Percentiles rank a stretch among this genome's conserved stretches.
Conservation (phyloP, 2,113 vertebrate genomes). For the Seriola rivoliana region DNA sequence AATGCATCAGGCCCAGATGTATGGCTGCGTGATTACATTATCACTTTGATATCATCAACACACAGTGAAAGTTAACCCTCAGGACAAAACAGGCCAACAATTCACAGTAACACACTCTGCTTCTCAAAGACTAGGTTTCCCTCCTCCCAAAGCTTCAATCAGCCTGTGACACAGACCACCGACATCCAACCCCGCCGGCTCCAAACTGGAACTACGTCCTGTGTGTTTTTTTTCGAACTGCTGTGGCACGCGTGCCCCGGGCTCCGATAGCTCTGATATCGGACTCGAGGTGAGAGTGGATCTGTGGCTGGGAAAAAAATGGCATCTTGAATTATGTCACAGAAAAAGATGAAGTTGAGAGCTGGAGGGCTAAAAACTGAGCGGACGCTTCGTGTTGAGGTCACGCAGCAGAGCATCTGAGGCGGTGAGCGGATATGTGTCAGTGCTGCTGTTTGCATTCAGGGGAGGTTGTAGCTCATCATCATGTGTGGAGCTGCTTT, state of each 20-base stretch:
- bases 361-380: background rate
- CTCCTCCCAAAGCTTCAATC: background rate
- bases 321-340: conserved; percentile 11
- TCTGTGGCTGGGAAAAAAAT: background rate
- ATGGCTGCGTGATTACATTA: conserved; percentile 29
- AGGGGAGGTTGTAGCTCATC: too few relatives aligned
- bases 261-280: background rate
- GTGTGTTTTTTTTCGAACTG: background rate
- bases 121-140: background rate
- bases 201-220: background rate
- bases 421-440: too few relatives aligned
- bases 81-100: background rate
- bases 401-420: too few relatives aligned
- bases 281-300: background rate
- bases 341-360: background rate
- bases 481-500: too few relatives aligned
- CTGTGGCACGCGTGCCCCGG: background rate
- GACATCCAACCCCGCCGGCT: background rate
- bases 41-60: conserved; percentile 13
- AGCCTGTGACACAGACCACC: background rate
- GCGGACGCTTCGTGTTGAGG: too few relatives aligned
- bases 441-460: too few relatives aligned
- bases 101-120: background rate
- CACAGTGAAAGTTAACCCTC: background rate
- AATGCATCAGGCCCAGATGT: background rate